Evolutionary conservation across 2,113 vertebrate species (phyloP).

Genomic region (Desmodus rotundus): DNA sequence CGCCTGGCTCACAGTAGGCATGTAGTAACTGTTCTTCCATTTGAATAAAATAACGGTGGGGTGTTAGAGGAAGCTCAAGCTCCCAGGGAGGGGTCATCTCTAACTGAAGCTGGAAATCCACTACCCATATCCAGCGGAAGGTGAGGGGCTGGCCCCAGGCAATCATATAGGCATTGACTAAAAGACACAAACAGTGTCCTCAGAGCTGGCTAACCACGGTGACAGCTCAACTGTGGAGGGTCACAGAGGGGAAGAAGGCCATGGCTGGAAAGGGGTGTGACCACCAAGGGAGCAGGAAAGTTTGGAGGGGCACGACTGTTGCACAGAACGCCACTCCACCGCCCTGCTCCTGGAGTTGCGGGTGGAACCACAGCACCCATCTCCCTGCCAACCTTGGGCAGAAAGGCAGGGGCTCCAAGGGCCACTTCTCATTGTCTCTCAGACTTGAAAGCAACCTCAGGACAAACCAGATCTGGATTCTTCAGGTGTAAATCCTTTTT

Average conservation of each 20-base stretch:
- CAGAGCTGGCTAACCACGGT: neutral
- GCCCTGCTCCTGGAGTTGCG: neutral
- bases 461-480: neutral
- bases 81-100: neutral
- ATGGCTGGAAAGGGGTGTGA: neutral
- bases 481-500: neutral
- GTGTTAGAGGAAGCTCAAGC: neutral
- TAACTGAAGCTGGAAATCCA: neutral
- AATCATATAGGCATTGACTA: neutral
- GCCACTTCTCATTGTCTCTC: neutral
- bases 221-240: neutral
- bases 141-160: neutral
- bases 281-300: neutral
- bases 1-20: neutral
- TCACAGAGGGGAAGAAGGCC: neutral
- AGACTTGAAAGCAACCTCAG: neutral
- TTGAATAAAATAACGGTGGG: neutral
- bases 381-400: neutral
- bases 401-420: neutral
- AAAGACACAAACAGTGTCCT: neutral
- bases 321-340: neutral
- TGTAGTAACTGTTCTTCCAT: neutral
- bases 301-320: neutral
- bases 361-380: neutral
- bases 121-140: too few relatives aligned